Percentiles rank a stretch among this genome's conserved stretches.
phyloP scores from a whole-genome alignment of 2,888 invertebrate species.

The Zaprionus obscuricornis region DNA sequence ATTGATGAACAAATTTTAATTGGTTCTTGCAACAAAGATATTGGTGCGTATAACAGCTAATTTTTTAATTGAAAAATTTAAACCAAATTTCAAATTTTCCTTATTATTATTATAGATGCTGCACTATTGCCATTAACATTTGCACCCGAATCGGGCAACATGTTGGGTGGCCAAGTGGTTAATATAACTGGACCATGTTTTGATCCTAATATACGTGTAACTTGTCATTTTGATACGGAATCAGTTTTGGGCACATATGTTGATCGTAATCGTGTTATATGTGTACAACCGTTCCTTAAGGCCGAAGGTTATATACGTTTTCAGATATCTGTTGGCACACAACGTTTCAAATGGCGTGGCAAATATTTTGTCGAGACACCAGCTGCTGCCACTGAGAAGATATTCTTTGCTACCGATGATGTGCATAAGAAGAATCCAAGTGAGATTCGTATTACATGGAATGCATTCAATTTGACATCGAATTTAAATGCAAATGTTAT shows the following conservation, averaged over 20 bases:
- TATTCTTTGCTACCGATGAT: slow-evolving; percentile 90
- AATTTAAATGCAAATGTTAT: slow-evolving; percentile 90
- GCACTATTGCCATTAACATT: slow-evolving; percentile 92
- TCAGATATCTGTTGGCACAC: slow-evolving; percentile 92
- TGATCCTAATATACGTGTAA: slow-evolving; percentile 88
- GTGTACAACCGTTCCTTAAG: slow-evolving; percentile 93
- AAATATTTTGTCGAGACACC: slow-evolving; percentile 97
- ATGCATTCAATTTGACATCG: slow-evolving; percentile 92
- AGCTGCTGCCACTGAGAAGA: slow-evolving; percentile 92
- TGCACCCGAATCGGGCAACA: slow-evolving; percentile 97
- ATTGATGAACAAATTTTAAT: slow-evolving; percentile 97
- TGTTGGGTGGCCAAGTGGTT: slow-evolving; percentile 98
- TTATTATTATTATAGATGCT: slow-evolving; percentile 85
- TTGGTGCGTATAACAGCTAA: slow-evolving; percentile 85
- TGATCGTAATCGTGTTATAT: slow-evolving; percentile 92
- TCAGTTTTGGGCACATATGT: slow-evolving; percentile 91
- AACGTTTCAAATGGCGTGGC: slow-evolving; percentile 94
- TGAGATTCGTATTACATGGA: slow-evolving; percentile 92
- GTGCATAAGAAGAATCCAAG: slow-evolving; percentile 89
- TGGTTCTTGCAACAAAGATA: slow-evolving; percentile 96
- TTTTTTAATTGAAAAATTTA: not conserved
- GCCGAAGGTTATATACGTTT: slow-evolving; percentile 95
- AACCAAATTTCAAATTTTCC: too few relatives aligned
- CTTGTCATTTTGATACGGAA: slow-evolving; percentile 93
- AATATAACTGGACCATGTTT: slow-evolving; percentile 99